A percentile compares a stretch with the other conserved stretches of the same genome.
Evolutionary conservation across 2,113 vertebrate species (phyloP).

Genomic region (Ctenodactylus gundi): DNA sequence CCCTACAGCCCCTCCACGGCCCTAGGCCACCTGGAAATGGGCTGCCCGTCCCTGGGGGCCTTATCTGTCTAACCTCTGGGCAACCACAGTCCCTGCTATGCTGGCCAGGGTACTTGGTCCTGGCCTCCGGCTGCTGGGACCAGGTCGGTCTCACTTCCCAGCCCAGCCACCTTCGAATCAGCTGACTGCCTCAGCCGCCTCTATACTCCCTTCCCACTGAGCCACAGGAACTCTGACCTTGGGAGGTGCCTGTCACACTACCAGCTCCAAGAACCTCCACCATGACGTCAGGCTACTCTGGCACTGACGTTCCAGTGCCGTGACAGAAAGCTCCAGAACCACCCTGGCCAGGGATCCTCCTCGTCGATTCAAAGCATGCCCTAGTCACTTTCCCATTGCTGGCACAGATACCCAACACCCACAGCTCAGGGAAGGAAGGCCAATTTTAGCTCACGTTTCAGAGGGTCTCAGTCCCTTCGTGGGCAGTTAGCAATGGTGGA

Average conservation of each 20-base stretch:
- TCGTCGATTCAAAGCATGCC: background rate
- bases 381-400: too few relatives aligned
- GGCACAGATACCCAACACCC: too few relatives aligned
- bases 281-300: rapidly evolving
- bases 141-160: background rate
- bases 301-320: background rate
- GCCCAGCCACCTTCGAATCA: background rate
- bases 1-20: rapidly evolving
- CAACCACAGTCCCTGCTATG: background rate
- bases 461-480: too few relatives aligned
- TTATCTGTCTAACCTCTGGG: background rate
- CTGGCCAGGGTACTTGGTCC: background rate
- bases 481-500: too few relatives aligned
- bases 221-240: background rate
- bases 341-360: too few relatives aligned
- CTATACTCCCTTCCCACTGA: background rate
- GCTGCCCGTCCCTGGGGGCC: background rate
- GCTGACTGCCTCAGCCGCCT: background rate
- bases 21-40: background rate
- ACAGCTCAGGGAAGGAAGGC: too few relatives aligned
- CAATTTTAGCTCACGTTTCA: too few relatives aligned
- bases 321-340: background rate
- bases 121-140: background rate
- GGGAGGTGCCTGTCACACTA: background rate
- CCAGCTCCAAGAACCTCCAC: background rate